Conservation (phyloP, 1,140 invertebrate species). For the Drosophila nebulosa region DNA sequence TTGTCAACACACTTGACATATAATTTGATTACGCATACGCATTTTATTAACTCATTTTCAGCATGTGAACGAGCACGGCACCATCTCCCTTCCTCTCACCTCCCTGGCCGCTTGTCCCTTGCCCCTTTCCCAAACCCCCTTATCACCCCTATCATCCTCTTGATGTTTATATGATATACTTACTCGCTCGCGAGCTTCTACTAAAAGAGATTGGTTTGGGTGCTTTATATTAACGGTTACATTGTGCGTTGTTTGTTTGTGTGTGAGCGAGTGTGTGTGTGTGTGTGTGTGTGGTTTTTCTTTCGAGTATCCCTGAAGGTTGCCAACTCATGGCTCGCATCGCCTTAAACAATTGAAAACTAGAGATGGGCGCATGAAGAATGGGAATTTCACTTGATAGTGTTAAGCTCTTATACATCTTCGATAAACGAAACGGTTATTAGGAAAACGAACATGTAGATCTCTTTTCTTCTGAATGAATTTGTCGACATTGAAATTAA, state of each 20-base stretch:
- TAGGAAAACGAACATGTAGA: too few relatives aligned
- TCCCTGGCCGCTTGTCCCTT: background rate
- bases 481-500: too few relatives aligned
- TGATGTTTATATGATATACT: constrained; percentile 75
- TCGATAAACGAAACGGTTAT: too few relatives aligned
- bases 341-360: background rate
- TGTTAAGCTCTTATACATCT: too few relatives aligned
- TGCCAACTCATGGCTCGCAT: background rate
- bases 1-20: constrained; percentile 79
- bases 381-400: background rate
- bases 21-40: constrained; percentile 78
- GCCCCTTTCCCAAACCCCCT: too few relatives aligned
- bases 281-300: background rate
- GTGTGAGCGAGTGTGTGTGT: background rate
- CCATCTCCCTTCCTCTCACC: background rate
- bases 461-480: too few relatives aligned
- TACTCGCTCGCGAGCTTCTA: constrained; percentile 4
- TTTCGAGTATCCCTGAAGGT: constrained; percentile 20
- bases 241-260: constrained; percentile 15
- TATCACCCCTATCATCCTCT: constrained; percentile 8
- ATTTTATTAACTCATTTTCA: constrained; percentile 79
- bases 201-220: constrained; percentile 10
- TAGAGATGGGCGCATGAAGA: background rate
- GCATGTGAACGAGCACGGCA: constrained; percentile 31
- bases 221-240: constrained; percentile 65